Conservation (phyloP, 2,113 vertebrate species). For the Agapornis roseicollis region DNA sequence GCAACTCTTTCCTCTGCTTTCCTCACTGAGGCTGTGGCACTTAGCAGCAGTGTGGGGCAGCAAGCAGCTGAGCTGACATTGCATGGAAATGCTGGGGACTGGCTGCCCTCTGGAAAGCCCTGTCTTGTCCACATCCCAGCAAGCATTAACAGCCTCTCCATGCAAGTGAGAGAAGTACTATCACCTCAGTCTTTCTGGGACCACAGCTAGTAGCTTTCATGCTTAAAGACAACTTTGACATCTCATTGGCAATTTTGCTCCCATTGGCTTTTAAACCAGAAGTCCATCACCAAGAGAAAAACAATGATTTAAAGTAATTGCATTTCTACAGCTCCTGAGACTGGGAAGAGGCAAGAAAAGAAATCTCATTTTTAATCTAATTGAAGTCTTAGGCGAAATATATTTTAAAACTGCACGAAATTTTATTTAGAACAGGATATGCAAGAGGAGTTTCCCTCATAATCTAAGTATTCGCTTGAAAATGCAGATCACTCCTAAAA, state of each 20-base stretch:
- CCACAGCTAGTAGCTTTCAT: neutral
- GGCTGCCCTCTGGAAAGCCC: neutral
- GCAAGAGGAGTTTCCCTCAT: neutral
- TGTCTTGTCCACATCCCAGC: neutral
- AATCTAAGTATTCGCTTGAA: neutral
- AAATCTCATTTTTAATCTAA: neutral
- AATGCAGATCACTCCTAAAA: neutral
- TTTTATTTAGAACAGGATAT: neutral
- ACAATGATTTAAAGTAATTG: neutral
- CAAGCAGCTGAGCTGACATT: rapidly evolving
- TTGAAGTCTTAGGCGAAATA: neutral
- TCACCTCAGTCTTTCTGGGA: neutral
- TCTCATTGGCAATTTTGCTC: neutral
- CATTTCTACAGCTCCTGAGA: neutral
- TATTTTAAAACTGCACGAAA: neutral
- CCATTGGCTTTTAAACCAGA: neutral
- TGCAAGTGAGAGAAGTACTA: neutral
- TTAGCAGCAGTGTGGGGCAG: neutral
- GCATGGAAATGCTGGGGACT: neutral
- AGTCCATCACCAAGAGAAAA: neutral
- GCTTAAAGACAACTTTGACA: neutral
- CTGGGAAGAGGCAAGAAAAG: neutral
- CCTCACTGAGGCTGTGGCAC: neutral
- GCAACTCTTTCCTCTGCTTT: neutral
- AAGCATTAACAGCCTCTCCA: neutral